These are phyloP conservation scores for Penaeus chinensis DNA, from an alignment of 1,140 invertebrate genomes.

Conservation along the genomic window DNA sequence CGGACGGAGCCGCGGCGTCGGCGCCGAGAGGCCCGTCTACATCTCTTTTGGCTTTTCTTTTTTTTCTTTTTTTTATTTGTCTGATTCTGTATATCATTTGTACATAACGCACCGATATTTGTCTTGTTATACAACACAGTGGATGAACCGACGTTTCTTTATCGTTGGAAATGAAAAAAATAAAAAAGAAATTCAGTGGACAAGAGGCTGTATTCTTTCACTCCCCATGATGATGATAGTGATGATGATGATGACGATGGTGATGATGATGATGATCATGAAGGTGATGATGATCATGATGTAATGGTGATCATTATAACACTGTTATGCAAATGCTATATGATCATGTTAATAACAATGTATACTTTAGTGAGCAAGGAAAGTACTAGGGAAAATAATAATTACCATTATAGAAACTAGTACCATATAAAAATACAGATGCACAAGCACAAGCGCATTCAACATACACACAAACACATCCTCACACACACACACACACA, in stretches of 20 bases:
- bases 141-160: constrained; percentile 61
- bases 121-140: constrained; percentile 64
- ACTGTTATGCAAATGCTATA: not conserved
- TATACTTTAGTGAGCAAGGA: not conserved
- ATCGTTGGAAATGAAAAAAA: constrained; percentile 63
- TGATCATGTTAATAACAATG: not conserved
- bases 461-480: no score
- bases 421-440: not conserved
- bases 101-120: constrained; percentile 63
- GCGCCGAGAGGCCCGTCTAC: constrained; percentile 2
- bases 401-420: no score
- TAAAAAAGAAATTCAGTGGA: constrained; percentile 60
- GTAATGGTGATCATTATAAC: no score
- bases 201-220: not conserved
- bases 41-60: constrained; percentile 38
- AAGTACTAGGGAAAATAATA: not conserved
- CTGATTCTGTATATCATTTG: constrained; percentile 60
- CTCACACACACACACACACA: no score
- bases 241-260: no score
- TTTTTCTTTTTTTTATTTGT: constrained; percentile 43
- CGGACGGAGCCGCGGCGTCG: not conserved
- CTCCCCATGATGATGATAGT: no score
- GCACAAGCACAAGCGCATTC: no score
- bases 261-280: no score
- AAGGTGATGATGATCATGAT: no score